Evolutionary conservation across 2,888 invertebrate genomes (phyloP).

Genomic region (Ferrisia virgata): DNA sequence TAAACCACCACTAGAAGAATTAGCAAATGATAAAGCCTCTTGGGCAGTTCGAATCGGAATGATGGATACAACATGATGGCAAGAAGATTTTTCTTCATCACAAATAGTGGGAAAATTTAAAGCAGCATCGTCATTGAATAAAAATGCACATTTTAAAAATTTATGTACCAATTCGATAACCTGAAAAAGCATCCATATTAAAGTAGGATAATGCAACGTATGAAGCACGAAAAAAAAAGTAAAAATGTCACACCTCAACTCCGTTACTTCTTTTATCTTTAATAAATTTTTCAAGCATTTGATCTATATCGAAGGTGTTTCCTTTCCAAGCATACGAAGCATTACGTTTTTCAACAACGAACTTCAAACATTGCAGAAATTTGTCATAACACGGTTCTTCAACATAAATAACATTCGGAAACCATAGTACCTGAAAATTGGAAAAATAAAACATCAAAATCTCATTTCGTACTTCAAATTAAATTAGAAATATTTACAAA

Average conservation of each 20-base stretch:
- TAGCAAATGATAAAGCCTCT: background rate
- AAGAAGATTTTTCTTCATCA: background rate
- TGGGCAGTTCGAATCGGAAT: background rate
- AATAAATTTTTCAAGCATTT: background rate
- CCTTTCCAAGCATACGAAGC: background rate
- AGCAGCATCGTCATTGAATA: conserved; percentile 20
- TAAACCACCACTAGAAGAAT: conserved; percentile 1
- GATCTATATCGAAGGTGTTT: background rate
- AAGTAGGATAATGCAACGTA: background rate
- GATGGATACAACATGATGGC: conserved; percentile 17
- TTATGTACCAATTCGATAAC: conserved; percentile 10
- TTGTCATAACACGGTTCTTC: conserved; percentile 28
- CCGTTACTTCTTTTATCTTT: conserved; percentile 20
- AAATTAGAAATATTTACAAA: background rate
- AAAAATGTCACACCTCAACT: background rate
- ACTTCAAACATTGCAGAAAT: conserved; percentile 11
- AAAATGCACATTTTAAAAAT: background rate
- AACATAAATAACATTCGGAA: conserved; percentile 34
- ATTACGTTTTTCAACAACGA: background rate
- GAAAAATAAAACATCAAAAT: background rate
- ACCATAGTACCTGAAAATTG: conserved; percentile 33
- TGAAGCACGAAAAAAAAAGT: background rate
- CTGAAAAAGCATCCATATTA: background rate
- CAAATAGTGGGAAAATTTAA: background rate
- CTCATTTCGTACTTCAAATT: background rate